Conservation (phyloP, 2,797 vertebrate species). For the Micrastur ruficollis region DNA sequence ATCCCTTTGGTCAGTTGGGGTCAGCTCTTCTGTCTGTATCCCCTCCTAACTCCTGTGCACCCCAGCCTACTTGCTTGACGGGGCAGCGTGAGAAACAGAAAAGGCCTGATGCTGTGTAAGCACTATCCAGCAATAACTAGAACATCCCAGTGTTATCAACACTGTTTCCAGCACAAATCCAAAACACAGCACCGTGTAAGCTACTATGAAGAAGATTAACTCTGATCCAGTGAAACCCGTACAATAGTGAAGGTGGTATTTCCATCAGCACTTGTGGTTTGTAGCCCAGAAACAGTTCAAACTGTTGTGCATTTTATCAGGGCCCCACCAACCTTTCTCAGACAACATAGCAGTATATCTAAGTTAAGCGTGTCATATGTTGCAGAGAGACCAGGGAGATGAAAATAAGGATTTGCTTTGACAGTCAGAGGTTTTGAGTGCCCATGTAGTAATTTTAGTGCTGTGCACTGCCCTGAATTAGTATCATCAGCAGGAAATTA, state of each 20-base stretch:
- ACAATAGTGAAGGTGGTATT: background rate
- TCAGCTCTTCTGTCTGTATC: background rate
- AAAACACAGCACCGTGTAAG: background rate
- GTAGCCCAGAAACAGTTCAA: background rate
- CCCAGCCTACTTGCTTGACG: background rate
- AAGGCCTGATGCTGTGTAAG: background rate
- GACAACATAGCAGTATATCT: background rate
- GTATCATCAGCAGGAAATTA: background rate
- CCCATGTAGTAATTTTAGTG: background rate
- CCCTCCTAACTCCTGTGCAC: background rate
- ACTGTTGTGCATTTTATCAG: background rate
- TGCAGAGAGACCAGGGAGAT: background rate
- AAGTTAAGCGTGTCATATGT: background rate
- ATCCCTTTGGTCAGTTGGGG: background rate
- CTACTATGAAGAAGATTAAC: background rate
- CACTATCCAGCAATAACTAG: background rate
- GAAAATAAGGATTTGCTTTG: background rate
- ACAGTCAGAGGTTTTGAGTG: background rate
- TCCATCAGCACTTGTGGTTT: background rate
- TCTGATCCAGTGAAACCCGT: background rate
- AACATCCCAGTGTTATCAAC: background rate
- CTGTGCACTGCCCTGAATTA: background rate
- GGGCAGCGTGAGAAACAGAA: background rate
- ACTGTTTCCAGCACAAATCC: background rate
- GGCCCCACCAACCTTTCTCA: background rate